Evolutionary conservation across 2,113 vertebrate species (phyloP).

Genomic region (Ameiurus melas): DNA sequence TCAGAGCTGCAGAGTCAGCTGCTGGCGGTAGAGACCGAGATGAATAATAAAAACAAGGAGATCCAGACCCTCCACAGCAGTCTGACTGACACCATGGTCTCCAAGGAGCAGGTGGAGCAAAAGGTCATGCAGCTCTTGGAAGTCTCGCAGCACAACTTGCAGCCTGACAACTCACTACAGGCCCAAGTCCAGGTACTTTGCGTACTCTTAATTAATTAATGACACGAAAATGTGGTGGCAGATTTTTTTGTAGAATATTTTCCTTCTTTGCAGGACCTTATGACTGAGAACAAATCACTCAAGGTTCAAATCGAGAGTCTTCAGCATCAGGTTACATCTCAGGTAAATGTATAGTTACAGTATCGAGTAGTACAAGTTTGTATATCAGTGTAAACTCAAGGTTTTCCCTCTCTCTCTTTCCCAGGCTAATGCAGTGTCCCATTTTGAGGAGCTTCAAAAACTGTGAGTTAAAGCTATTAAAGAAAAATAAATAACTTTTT

Average conservation of each 20-base stretch:
- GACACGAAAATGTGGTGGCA: slow-evolving; percentile 22
- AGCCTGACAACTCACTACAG: slow-evolving; percentile 83
- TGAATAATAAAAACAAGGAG: slow-evolving; percentile 82
- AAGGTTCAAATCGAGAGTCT: slow-evolving; percentile 87
- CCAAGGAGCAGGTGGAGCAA: slow-evolving; percentile 92
- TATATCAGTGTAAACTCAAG: slow-evolving; percentile 35
- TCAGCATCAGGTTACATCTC: slow-evolving; percentile 86
- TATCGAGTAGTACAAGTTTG: slow-evolving; percentile 10
- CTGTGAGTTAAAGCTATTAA: slow-evolving; percentile 78
- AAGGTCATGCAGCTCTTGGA: slow-evolving; percentile 88
- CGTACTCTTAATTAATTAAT: neutral
- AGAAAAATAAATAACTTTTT: neutral
- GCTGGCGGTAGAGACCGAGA: slow-evolving; percentile 80
- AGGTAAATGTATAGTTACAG: slow-evolving; percentile 73
- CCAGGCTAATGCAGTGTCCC: slow-evolving; percentile 76
- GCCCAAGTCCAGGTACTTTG: slow-evolving; percentile 73
- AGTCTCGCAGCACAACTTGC: slow-evolving; percentile 82
- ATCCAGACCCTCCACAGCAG: slow-evolving; percentile 90
- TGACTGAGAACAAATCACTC: slow-evolving; percentile 89
- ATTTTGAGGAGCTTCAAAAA: slow-evolving; percentile 95
- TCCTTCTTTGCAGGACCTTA: slow-evolving; percentile 81
- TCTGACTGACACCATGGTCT: slow-evolving; percentile 87
- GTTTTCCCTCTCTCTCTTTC: neutral
- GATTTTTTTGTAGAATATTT: slow-evolving; percentile 33
- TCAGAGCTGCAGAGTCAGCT: slow-evolving; percentile 90